Evolutionary conservation across 1,140 invertebrate genomes (phyloP).

Genomic region (Atta colombica): DNA sequence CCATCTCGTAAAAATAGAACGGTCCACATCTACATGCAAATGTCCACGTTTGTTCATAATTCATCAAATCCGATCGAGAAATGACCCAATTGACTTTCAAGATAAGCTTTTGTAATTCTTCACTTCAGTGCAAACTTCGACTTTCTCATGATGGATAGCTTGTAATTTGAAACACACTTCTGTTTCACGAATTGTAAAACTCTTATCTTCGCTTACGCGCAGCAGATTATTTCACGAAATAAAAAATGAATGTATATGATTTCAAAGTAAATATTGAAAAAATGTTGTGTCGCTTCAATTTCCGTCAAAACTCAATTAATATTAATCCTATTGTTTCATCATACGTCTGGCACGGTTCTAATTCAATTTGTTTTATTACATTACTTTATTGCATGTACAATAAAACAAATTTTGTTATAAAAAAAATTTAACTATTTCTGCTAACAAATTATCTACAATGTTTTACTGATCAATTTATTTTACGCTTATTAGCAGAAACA

Average conservation of each 20-base stretch:
- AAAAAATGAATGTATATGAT: background rate
- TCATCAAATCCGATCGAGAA: constrained; percentile 51
- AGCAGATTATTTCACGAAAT: constrained; percentile 3
- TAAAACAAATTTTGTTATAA: background rate
- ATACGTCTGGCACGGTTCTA: background rate
- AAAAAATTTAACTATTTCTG: background rate
- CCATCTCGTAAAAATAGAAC: constrained; percentile 46
- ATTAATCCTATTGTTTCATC: constrained; percentile 10
- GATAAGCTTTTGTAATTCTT: constrained; percentile 26
- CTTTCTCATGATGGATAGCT: background rate
- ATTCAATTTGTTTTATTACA: background rate
- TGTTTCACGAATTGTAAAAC: constrained; percentile 18
- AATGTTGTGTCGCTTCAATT: background rate
- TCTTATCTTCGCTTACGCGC: background rate
- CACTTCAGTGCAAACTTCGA: background rate
- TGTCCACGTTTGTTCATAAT: constrained; percentile 40
- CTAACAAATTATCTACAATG: background rate
- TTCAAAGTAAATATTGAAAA: background rate
- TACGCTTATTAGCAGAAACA: background rate
- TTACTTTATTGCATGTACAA: background rate
- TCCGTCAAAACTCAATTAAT: background rate
- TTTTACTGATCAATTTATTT: background rate
- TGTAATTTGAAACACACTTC: background rate
- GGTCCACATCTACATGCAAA: constrained; percentile 38
- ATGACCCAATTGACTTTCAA: constrained; percentile 32